A percentile compares a stretch with the other conserved stretches of the same genome.
Conservation (phyloP, 1,140 invertebrate genomes). For the Hormaphis cornu region DNA sequence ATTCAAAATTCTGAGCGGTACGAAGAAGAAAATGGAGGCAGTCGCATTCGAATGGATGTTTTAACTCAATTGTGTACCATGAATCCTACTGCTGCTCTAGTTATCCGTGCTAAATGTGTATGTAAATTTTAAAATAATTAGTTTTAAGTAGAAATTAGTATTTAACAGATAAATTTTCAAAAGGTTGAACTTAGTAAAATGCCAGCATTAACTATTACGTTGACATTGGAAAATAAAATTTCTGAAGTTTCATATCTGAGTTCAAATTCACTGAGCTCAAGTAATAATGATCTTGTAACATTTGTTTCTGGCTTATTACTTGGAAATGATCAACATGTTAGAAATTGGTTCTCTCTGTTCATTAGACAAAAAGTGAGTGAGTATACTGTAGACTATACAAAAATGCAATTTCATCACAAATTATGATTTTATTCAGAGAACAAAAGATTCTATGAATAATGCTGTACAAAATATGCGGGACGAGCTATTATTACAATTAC, state of each 20-base stretch:
- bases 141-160: background rate
- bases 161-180: background rate
- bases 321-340: conserved; percentile 77
- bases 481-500: conserved; percentile 61
- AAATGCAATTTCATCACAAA: background rate
- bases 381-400: conserved; percentile 1
- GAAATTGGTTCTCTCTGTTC: conserved; percentile 87
- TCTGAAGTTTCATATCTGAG: conserved; percentile 12
- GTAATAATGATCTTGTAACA: conserved; percentile 53
- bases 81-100: conserved; percentile 76
- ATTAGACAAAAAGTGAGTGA: conserved; percentile 70
- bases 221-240: conserved; percentile 52
- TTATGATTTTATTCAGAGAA: conserved; percentile 46
- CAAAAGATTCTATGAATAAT: conserved; percentile 57
- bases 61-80: conserved; percentile 75
- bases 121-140: conserved; percentile 35
- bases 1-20: conserved; percentile 81
- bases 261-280: background rate
- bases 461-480: conserved; percentile 65
- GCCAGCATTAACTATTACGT: conserved; percentile 71
- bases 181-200: conserved; percentile 74
- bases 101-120: conserved; percentile 70
- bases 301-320: conserved; percentile 85
- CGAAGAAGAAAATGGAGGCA: conserved; percentile 65
- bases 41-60: conserved; percentile 59